These are phyloP conservation scores for Perca fluviatilis DNA, from an alignment of 2,113 vertebrate genomes.

Conservation along the genomic window DNA sequence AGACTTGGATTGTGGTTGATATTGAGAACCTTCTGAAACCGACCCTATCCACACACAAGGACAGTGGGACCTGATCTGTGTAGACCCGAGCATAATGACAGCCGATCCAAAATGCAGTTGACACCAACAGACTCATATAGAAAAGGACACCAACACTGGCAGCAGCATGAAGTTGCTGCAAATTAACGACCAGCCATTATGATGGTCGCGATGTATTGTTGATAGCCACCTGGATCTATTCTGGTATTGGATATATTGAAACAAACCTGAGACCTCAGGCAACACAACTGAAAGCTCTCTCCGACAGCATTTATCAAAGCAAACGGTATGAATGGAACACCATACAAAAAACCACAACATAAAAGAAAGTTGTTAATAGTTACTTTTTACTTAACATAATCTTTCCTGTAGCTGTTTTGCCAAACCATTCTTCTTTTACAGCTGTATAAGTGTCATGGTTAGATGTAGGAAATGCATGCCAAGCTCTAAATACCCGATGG, in stretches of 20 bases:
- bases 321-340: background rate
- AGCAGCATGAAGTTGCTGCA: background rate
- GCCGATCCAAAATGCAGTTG: background rate
- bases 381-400: background rate
- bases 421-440: background rate
- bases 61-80: background rate
- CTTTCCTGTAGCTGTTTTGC: background rate
- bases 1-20: background rate
- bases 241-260: background rate
- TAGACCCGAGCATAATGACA: background rate
- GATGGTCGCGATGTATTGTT: background rate
- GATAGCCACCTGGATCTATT: background rate
- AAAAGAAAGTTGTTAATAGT: background rate
- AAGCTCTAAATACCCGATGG: slow-evolving; percentile 27
- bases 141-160: background rate
- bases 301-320: too few relatives aligned
- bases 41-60: background rate
- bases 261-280: background rate
- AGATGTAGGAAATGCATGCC: slow-evolving; percentile 34
- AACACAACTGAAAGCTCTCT: background rate
- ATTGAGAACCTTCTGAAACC: background rate
- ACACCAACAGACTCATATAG: background rate
- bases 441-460: background rate
- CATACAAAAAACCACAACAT: too few relatives aligned
- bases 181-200: background rate